Percentiles rank a stretch among this genome's conserved stretches.
Evolutionary conservation across 2,113 vertebrate genomes (phyloP).

Genomic region (Suncus etruscus): DNA sequence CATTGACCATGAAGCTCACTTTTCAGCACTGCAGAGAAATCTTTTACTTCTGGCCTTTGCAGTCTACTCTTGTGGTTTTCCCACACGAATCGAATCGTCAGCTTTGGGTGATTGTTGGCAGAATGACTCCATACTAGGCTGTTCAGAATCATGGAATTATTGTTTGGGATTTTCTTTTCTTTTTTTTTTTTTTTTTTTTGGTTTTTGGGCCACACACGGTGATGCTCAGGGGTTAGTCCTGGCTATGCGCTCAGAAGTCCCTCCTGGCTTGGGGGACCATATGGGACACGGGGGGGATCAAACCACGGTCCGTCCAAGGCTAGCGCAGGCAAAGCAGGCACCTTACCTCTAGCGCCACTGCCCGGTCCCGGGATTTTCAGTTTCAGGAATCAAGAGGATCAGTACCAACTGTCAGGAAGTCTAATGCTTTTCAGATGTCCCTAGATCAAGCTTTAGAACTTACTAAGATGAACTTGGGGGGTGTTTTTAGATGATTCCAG

Average conservation of each 20-base stretch:
- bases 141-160: neutral
- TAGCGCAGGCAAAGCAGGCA: too few relatives aligned
- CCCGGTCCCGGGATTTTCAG: neutral
- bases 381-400: neutral
- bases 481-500: conserved; percentile 7
- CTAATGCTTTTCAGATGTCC: neutral
- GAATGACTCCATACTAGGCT: neutral
- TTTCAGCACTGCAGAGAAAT: neutral
- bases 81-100: too few relatives aligned
- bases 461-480: neutral
- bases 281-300: too few relatives aligned
- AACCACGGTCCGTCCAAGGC: too few relatives aligned
- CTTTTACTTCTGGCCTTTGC: neutral
- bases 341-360: too few relatives aligned
- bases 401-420: neutral
- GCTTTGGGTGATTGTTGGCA: neutral
- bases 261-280: too few relatives aligned
- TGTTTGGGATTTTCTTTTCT: conserved; percentile 1
- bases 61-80: too few relatives aligned
- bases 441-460: neutral
- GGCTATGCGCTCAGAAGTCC: too few relatives aligned
- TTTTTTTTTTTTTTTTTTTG: too few relatives aligned
- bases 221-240: too few relatives aligned
- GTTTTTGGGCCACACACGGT: too few relatives aligned
- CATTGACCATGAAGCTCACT: neutral